A percentile compares a stretch with the other conserved stretches of the same genome.
phyloP scores from a whole-genome alignment of 23 tunicate genomes.

The Styela clava region DNA sequence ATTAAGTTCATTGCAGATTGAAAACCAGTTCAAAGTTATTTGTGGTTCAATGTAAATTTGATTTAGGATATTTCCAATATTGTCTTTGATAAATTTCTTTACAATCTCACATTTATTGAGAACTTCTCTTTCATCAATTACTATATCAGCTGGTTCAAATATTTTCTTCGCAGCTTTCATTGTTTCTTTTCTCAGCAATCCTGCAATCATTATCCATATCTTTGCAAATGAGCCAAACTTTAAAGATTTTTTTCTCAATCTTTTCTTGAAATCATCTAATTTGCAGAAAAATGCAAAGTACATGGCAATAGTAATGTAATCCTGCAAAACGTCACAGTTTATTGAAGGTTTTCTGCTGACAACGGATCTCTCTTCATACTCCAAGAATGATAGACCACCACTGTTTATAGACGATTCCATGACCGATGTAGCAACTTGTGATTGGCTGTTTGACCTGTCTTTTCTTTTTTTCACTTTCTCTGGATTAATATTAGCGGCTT shows the following conservation, averaged over 20 bases:
- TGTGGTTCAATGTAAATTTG: background rate
- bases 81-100: background rate
- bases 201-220: background rate
- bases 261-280: background rate
- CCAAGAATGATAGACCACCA: background rate
- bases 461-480: background rate
- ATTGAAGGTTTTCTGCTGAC: background rate
- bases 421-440: background rate
- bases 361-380: background rate
- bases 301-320: background rate
- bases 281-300: background rate
- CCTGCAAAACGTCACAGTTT: background rate
- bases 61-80: background rate
- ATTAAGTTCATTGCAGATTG: background rate
- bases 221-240: background rate
- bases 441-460: background rate
- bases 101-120: background rate
- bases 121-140: background rate
- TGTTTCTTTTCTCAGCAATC: background rate
- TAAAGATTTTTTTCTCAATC: background rate
- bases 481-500: background rate
- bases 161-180: background rate
- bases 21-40: background rate
- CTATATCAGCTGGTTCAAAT: background rate
- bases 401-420: background rate